Percentiles rank a stretch among this genome's conserved stretches.
These are phyloP conservation scores for Tonatia bakeri DNA, from an alignment of 2,113 vertebrate genomes.

Conservation along the genomic window DNA sequence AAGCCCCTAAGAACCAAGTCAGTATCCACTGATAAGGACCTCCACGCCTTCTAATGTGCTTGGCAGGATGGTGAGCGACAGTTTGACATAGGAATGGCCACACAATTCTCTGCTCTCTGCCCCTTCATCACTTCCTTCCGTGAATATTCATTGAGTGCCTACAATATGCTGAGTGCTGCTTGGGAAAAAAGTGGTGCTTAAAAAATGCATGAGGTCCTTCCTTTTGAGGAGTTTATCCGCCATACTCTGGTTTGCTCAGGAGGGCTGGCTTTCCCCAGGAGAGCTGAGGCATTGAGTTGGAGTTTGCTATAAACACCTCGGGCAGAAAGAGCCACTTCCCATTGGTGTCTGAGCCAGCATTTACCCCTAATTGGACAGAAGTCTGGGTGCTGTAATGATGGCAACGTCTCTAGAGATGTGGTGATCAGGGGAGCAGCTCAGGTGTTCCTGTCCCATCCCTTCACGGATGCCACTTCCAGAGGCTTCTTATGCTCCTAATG, in stretches of 20 bases:
- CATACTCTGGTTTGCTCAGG: not conserved
- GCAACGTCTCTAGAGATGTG: not conserved
- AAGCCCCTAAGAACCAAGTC: not conserved
- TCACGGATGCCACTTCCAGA: not conserved
- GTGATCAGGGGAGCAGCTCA: not conserved
- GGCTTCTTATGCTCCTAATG: not conserved
- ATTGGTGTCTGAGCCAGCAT: not conserved
- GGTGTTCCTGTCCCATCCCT: not conserved
- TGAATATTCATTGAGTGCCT: not conserved
- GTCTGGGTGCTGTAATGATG: not conserved
- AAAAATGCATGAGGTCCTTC: not conserved
- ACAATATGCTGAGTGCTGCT: not conserved
- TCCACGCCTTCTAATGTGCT: not conserved
- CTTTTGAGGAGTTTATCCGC: not conserved
- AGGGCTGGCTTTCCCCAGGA: not conserved
- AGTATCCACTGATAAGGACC: not conserved
- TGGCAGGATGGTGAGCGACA: rapidly evolving
- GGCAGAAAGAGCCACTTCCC: not conserved
- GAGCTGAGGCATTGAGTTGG: not conserved
- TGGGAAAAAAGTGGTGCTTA: not conserved
- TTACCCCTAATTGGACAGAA: not conserved
- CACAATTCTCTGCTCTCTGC: not conserved
- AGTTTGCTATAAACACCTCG: not conserved
- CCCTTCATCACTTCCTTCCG: not conserved
- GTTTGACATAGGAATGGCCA: not conserved